Evolutionary conservation across 2,797 vertebrate species (phyloP).

Genomic region (Chloroceryle amazona): DNA sequence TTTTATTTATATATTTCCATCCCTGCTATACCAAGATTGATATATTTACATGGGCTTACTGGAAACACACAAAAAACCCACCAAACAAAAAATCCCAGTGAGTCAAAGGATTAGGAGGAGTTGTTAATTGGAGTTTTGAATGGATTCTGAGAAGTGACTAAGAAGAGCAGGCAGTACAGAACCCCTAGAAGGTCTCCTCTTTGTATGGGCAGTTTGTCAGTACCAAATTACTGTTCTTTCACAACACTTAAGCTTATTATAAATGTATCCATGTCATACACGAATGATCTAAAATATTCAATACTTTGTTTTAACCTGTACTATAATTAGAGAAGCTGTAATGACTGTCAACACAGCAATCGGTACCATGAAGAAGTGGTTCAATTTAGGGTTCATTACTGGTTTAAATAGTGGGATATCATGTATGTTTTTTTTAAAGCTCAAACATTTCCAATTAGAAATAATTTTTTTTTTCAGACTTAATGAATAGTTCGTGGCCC

Average conservation of each 20-base stretch:
- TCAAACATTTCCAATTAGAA: background rate
- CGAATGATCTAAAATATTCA: background rate
- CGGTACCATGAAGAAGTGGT: background rate
- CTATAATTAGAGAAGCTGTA: background rate
- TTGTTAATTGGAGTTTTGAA: background rate
- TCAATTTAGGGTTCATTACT: background rate
- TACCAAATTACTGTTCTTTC: background rate
- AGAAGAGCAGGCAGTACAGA: background rate
- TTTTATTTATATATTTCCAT: slow-evolving; percentile 16
- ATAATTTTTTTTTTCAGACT: background rate
- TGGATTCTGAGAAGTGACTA: background rate
- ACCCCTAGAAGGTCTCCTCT: background rate
- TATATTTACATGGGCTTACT: slow-evolving; percentile 22
- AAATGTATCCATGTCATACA: background rate
- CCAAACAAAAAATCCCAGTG: accelerated
- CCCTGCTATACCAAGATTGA: background rate
- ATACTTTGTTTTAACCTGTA: background rate
- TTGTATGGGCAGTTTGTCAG: background rate
- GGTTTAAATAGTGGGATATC: background rate
- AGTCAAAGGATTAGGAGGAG: background rate
- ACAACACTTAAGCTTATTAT: background rate
- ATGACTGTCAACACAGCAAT: background rate
- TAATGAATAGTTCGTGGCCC: background rate
- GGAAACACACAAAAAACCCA: background rate
- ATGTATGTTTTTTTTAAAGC: background rate